Conservation (phyloP, 2,888 invertebrate genomes). For the Ellobium chinense region DNA sequence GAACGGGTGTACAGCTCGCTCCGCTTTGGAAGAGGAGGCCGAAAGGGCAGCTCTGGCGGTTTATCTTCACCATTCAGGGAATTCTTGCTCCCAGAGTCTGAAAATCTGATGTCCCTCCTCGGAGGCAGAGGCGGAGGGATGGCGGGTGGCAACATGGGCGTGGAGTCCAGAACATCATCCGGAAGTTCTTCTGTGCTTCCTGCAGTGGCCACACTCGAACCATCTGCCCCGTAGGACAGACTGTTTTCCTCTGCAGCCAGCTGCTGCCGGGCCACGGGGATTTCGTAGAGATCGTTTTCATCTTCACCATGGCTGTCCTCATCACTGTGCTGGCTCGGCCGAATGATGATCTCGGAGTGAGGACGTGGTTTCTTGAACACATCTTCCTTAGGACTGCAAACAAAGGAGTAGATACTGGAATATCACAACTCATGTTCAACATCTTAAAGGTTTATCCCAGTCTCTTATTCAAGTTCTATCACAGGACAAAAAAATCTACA, state of each 20-base stretch:
- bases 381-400: background rate
- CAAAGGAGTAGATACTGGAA: no score
- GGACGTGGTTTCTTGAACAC: background rate
- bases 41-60: constrained; percentile 55
- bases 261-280: constrained; percentile 55
- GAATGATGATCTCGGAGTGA: constrained; percentile 5
- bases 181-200: constrained; percentile 51
- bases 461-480: no score
- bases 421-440: background rate
- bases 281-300: constrained; percentile 64
- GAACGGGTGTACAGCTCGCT: constrained; percentile 49
- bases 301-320: constrained; percentile 49
- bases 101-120: constrained; percentile 57
- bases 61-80: constrained; percentile 38
- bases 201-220: constrained; percentile 47
- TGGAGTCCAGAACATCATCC: constrained; percentile 50
- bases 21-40: constrained; percentile 54
- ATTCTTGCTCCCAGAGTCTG: constrained; percentile 46
- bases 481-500: no score
- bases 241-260: constrained; percentile 48
- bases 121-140: constrained; percentile 66
- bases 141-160: constrained; percentile 35
- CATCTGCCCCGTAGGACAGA: constrained; percentile 43
- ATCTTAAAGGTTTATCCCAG: background rate
- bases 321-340: background rate